Percentiles rank a stretch among this genome's conserved stretches.
Conservation (phyloP, 2,113 vertebrate genomes). For the Thalassarche chlororhynchos region DNA sequence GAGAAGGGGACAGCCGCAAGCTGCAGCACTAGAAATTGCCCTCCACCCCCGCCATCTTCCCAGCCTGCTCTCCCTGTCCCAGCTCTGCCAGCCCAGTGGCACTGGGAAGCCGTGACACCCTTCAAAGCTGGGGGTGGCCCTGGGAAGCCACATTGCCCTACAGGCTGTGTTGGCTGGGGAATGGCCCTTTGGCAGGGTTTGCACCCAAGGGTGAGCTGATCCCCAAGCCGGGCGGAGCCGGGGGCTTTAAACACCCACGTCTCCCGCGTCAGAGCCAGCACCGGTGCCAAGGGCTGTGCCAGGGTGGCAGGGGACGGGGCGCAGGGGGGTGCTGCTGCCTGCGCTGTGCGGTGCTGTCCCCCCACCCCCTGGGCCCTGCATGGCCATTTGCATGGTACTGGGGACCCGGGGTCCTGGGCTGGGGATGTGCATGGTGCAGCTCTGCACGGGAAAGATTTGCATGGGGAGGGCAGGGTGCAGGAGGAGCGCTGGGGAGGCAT, state of each 20-base stretch:
- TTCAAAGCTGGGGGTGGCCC: neutral
- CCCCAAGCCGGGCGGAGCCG: accelerated
- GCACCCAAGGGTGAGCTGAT: neutral
- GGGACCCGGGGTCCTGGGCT: neutral
- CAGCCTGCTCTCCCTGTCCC: neutral
- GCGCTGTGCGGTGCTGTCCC: accelerated
- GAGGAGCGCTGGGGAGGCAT: accelerated
- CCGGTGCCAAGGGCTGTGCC: neutral
- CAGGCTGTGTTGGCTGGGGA: neutral
- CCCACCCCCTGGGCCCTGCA: neutral
- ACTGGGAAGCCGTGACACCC: accelerated
- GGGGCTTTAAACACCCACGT: neutral
- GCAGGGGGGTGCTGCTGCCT: neutral
- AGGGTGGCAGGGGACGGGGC: neutral
- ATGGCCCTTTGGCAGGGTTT: neutral
- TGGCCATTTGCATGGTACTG: neutral
- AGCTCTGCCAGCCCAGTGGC: neutral
- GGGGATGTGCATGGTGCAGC: neutral
- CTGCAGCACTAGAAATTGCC: neutral
- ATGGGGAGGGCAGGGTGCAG: neutral
- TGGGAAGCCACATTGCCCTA: neutral
- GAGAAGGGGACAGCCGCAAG: neutral
- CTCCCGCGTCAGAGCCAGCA: neutral
- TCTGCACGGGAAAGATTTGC: neutral
- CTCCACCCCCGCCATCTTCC: neutral